Evolutionary conservation across 2,113 vertebrate species (phyloP).

Genomic region (Garra rufa): DNA sequence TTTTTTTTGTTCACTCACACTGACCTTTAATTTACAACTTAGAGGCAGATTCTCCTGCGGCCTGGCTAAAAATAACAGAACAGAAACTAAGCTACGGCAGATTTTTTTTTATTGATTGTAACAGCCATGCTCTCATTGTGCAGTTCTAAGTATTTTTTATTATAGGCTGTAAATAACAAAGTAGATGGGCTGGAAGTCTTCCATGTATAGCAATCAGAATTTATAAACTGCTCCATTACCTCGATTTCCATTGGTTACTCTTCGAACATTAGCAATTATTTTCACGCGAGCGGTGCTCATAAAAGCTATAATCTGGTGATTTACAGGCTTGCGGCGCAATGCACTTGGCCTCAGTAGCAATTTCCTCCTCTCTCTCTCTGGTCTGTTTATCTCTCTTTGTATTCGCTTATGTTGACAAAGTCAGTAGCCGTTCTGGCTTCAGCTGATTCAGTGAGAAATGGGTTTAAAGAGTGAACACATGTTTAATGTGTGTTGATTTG

Average conservation of each 20-base stretch:
- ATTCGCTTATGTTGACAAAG: constrained; percentile 64
- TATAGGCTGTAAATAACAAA: constrained; percentile 74
- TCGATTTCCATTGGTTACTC: constrained; percentile 82
- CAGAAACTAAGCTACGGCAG: constrained; percentile 50
- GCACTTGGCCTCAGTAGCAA: constrained; percentile 34
- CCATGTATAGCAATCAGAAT: constrained; percentile 81
- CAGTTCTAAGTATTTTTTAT: constrained; percentile 75
- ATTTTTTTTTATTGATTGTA: constrained; percentile 74
- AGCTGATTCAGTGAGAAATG: constrained; percentile 60
- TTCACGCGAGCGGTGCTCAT: constrained; percentile 77
- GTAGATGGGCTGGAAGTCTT: constrained; percentile 78
- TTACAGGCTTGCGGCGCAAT: constrained; percentile 68
- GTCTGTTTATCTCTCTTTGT: constrained; percentile 65
- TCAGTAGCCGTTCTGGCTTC: constrained; percentile 67
- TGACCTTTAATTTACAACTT: constrained; percentile 44
- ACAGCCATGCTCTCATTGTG: constrained; percentile 65
- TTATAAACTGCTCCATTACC: constrained; percentile 84
- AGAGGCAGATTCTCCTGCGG: constrained; percentile 28
- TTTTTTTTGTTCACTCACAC: constrained; percentile 14
- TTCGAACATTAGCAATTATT: constrained; percentile 84
- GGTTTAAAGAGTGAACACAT: constrained; percentile 30
- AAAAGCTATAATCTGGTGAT: constrained; percentile 82
- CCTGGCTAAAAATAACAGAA: constrained; percentile 56
- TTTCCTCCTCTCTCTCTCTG: constrained; percentile 51
- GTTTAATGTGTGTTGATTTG: not conserved